Evolutionary conservation across 2,888 invertebrate species (phyloP).

Genomic region (Carterocephalus palaemon): DNA sequence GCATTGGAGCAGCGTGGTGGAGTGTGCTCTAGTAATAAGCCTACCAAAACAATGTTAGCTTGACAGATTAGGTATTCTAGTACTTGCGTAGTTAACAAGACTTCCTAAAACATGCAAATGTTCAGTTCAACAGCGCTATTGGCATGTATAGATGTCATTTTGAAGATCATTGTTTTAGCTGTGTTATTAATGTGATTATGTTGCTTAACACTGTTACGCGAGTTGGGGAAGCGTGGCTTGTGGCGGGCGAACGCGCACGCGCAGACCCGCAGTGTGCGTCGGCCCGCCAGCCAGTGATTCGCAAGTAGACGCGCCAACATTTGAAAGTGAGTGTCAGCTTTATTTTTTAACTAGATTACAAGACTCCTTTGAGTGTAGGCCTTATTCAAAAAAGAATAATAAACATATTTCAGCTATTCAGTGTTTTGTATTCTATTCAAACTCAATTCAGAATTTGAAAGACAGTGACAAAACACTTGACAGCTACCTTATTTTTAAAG

Average conservation of each 20-base stretch:
- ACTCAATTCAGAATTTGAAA: too few species aligned
- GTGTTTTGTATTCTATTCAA: too few species aligned
- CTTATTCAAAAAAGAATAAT: background rate
- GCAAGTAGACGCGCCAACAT: constrained; percentile 2
- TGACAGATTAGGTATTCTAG: too few species aligned
- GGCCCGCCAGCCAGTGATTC: background rate
- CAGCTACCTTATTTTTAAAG: too few species aligned
- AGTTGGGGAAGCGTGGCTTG: constrained; percentile 6
- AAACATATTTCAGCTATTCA: constrained; percentile 1
- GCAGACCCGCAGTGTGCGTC: constrained; percentile 4
- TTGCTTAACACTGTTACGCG: constrained; percentile 14
- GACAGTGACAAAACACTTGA: too few species aligned
- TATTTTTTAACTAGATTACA: background rate
- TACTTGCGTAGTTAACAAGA: too few species aligned
- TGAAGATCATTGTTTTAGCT: constrained; percentile 11
- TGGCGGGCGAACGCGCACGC: constrained; percentile 6
- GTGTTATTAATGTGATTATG: constrained; percentile 15
- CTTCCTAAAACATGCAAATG: too few species aligned
- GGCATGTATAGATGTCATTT: too few species aligned
- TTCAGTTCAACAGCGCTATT: too few species aligned
- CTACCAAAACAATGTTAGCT: too few species aligned
- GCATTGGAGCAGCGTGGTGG: too few species aligned
- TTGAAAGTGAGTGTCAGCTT: constrained; percentile 8
- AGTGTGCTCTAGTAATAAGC: too few species aligned
- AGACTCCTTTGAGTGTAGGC: background rate